These are phyloP conservation scores for Cerastis leucographa DNA, from an alignment of 2,888 invertebrate genomes.

Conservation along the genomic window DNA sequence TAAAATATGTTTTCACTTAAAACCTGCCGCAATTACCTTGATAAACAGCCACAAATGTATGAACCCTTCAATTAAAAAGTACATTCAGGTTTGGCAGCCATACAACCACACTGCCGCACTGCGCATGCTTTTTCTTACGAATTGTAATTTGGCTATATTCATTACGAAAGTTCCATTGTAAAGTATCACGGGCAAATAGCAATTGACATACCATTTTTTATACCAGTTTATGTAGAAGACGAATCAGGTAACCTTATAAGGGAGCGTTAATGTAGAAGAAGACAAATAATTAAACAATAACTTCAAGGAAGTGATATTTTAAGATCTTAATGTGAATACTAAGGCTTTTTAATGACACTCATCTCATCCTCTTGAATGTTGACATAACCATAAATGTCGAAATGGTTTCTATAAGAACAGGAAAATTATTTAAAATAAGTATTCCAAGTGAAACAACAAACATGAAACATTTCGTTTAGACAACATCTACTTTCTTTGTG, in stretches of 20 bases:
- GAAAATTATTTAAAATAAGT: conserved; percentile 53
- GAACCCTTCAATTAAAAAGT: conserved; percentile 86
- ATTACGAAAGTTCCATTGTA: conserved; percentile 78
- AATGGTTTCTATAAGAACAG: conserved; percentile 38
- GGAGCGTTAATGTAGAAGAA: conserved; percentile 56
- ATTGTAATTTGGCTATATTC: conserved; percentile 80
- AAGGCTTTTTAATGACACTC: conserved; percentile 42
- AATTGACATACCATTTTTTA: conserved; percentile 73
- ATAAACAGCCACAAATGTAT: conserved; percentile 77
- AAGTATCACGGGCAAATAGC: conserved; percentile 73
- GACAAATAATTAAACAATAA: conserved; percentile 60
- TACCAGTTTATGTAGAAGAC: conserved; percentile 57
- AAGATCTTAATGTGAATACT: conserved; percentile 50
- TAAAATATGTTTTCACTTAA: conserved; percentile 85
- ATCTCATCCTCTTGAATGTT: conserved; percentile 34
- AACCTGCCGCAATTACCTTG: conserved; percentile 84
- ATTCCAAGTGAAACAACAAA: conserved; percentile 48
- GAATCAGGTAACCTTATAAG: conserved; percentile 51
- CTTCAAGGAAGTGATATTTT: conserved; percentile 56
- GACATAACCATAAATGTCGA: conserved; percentile 25
- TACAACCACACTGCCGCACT: conserved; percentile 63
- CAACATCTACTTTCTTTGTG: conserved; percentile 61
- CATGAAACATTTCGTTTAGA: conserved; percentile 41
- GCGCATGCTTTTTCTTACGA: conserved; percentile 72
- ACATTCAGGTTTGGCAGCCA: conserved; percentile 80